phyloP scores from a whole-genome alignment of 2,797 vertebrate genomes.

The Myotis pilosus region DNA sequence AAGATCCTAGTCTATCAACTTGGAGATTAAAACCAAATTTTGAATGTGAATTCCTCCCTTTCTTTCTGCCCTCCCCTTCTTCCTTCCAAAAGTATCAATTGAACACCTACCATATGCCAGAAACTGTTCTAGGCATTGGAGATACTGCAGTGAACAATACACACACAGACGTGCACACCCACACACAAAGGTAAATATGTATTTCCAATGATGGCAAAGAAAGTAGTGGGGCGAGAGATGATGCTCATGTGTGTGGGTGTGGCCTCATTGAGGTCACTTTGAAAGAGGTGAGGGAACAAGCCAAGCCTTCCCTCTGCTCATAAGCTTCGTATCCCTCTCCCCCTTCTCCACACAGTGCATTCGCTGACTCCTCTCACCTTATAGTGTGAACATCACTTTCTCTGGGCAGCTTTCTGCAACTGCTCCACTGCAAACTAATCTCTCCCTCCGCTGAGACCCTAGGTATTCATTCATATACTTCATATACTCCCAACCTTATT shows the following conservation, averaged over 20 bases:
- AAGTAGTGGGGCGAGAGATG: background rate
- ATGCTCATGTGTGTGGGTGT: background rate
- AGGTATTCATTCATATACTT: background rate
- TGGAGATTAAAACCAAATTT: background rate
- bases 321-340: too few species aligned
- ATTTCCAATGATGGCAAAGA: background rate
- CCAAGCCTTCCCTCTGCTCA: background rate
- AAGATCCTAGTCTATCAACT: background rate
- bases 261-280: accelerated
- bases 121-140: background rate
- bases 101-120: background rate
- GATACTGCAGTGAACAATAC: background rate
- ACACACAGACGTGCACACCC: background rate
- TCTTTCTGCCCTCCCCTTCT: background rate
- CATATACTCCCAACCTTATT: background rate
- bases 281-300: background rate
- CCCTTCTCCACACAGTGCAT: background rate
- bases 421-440: too few species aligned
- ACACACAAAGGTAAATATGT: background rate
- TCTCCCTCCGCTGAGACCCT: background rate
- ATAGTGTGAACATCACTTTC: background rate
- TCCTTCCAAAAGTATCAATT: background rate
- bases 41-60: background rate
- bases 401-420: background rate
- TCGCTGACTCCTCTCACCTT: background rate